phyloP scores from a whole-genome alignment of 2,888 invertebrate genomes.

The Geophilus truncorum region DNA sequence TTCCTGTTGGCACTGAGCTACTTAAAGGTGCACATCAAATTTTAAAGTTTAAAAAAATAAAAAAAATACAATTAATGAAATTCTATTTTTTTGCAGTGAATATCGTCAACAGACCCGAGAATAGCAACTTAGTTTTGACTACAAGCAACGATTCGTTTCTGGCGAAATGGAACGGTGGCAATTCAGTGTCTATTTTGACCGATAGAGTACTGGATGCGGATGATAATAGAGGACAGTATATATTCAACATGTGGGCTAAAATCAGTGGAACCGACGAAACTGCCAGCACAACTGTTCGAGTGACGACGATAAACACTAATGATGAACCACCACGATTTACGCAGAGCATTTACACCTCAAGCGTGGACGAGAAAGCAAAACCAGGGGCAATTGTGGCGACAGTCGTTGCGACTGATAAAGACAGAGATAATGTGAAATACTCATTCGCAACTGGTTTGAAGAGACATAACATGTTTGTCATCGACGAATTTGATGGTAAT shows the following conservation, averaged over 20 bases:
- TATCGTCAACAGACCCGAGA: not conserved
- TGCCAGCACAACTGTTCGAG: conserved; percentile 45
- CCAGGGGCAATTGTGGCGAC: conserved; percentile 46
- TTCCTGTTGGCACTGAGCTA: conserved; percentile 33
- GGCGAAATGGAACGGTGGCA: not conserved
- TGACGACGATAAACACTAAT: conserved; percentile 48
- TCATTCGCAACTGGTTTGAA: conserved; percentile 41
- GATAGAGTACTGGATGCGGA: conserved; percentile 36
- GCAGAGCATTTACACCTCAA: conserved; percentile 38
- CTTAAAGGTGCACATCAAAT: conserved; percentile 37
- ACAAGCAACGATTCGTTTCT: not conserved
- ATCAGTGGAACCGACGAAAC: conserved; percentile 46
- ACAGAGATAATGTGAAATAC: conserved; percentile 48
- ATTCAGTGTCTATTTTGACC: conserved; percentile 15
- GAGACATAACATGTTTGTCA: conserved; percentile 33
- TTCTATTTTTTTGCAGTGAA: not conserved
- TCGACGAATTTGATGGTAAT: conserved; percentile 28
- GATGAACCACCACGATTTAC: conserved; percentile 46
- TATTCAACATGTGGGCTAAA: conserved; percentile 46
- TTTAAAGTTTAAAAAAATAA: not conserved
- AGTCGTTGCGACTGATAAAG: conserved; percentile 48
- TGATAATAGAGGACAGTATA: conserved; percentile 39
- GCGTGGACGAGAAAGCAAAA: conserved; percentile 39
- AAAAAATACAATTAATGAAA: not conserved
- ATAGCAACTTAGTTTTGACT: not conserved